These are phyloP conservation scores for Apamea crenata DNA, from an alignment of 2,888 invertebrate genomes.

Conservation along the genomic window DNA sequence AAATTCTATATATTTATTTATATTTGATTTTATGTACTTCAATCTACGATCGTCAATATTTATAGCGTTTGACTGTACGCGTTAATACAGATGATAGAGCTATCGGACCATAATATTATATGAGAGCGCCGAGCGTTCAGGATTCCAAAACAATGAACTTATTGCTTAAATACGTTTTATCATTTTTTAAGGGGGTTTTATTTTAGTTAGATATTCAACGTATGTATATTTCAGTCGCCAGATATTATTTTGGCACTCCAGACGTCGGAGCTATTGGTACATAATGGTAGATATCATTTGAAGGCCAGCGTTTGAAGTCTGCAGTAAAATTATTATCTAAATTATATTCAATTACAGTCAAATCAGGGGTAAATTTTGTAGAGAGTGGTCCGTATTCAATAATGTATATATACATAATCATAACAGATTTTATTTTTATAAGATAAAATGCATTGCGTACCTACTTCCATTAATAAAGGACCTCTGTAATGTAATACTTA, in stretches of 20 bases:
- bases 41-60: too few species aligned
- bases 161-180: neutral
- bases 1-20: neutral
- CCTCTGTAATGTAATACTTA: neutral
- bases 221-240: neutral
- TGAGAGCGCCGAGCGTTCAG: neutral
- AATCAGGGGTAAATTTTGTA: neutral
- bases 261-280: neutral
- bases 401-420: neutral
- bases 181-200: neutral
- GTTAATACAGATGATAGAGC: conserved; percentile 2
- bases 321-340: neutral
- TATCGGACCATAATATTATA: conserved; percentile 17
- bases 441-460: too few species aligned
- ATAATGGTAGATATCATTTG: neutral
- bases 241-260: neutral
- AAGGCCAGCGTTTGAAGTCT: neutral
- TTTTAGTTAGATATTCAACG: neutral
- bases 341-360: neutral
- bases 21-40: too few species aligned
- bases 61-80: neutral
- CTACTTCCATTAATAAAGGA: too few species aligned
- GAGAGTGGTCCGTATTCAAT: neutral
- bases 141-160: neutral
- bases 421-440: neutral